Base-by-base conservation (phyloP, 1,140 invertebrate genomes). In the Bombus picipes region DNA sequence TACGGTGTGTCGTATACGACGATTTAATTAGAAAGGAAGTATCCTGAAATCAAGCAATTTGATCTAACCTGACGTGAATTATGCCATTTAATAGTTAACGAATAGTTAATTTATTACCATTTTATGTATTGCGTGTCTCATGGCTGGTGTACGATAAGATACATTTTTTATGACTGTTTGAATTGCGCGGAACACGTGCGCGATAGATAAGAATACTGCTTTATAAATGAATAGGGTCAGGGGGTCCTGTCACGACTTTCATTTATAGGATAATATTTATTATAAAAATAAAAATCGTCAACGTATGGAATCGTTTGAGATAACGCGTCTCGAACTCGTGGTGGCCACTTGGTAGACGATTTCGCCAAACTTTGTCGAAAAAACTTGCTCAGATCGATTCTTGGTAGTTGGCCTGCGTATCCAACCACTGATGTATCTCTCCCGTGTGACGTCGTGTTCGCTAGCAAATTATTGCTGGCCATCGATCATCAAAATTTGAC, bases 401-500 rank as follows among this genome's bases (percentile, higher is more conserved):
- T 59, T 66, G 72, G 25, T 78, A 81, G 78, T 81, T 53, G 76
- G 81, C 66, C 73, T 41, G 41, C 66, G 34, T 68, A 80, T 68
- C 74, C 79, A 57, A 53, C 15, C 32, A 59, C 59, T 77, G 86
- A 73, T 70, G 70, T 73, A 81, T 89, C 85, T 59, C 47, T 65
- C 80, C 76, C n/a, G 3, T 6, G 53, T 53, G 75, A 43, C 43
- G 83, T 82, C 68, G 66, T 81, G 75, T 75, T 82, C 74, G 41
- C 86, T 66, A 90, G 80, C 82, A 88, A 90, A 91, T 92, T 91
- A 92, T 92, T 90, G 88, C 68, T 39, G 62, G 62, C 57, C 92
- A 93, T 93, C 92, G 85, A 93, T 93, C 92, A 93, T 92, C 87
- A 75, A 91, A 91, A 92, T 93, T 92, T 92, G 92, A 93, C 92